Evolutionary conservation across 2,113 vertebrate genomes (phyloP).

Genomic region (Osmerus eperlanus): DNA sequence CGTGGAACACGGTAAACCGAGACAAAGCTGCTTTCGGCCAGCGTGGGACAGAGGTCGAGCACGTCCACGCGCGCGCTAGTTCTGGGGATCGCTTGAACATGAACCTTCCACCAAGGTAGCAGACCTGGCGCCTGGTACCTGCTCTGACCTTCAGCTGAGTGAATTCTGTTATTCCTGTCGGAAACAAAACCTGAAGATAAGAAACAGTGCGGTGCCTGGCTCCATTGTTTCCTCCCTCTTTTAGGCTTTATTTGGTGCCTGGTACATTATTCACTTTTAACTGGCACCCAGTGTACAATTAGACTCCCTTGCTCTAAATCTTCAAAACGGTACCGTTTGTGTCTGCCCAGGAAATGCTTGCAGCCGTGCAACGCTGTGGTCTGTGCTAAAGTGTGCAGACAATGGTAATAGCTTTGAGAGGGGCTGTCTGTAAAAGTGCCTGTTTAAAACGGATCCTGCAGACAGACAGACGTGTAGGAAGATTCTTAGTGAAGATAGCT

Average conservation of each 20-base stretch:
- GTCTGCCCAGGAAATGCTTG: no score
- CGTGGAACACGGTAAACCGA: constrained; percentile 61
- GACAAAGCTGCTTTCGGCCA: constrained; percentile 61
- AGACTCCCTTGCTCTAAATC: no score
- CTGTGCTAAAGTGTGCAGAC: no score
- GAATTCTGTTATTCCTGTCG: no score
- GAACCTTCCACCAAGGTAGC: background rate
- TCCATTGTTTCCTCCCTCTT: background rate
- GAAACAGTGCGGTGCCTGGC: background rate
- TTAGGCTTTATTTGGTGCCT: constrained; percentile 5
- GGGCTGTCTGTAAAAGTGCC: background rate
- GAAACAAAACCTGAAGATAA: no score
- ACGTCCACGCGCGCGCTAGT: constrained; percentile 39
- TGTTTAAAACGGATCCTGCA: no score
- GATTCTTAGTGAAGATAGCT: no score
- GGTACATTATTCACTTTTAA: constrained; percentile 21
- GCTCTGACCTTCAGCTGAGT: background rate
- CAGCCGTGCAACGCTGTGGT: no score
- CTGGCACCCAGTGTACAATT: no score
- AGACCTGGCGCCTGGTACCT: background rate
- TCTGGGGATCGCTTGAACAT: constrained; percentile 31
- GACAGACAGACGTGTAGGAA: no score
- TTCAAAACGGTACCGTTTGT: no score
- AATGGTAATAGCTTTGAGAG: constrained; percentile 29
- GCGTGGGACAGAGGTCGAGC: constrained; percentile 50